Conservation (phyloP, 1,140 invertebrate species). For the Euura lappo region DNA sequence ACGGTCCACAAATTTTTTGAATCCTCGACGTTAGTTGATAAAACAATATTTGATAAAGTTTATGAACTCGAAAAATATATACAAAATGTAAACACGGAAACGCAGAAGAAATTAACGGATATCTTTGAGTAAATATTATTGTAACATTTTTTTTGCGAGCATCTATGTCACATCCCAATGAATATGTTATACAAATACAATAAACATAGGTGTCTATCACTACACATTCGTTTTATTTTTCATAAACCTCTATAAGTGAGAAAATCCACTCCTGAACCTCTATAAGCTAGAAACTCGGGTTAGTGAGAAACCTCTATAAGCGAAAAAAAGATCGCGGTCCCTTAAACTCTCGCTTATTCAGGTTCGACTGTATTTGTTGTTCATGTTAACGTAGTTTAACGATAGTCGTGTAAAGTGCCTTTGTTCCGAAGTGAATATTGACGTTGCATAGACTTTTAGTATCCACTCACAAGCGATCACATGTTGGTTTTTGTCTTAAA, state of each 20-base stretch:
- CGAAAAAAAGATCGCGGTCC: no score
- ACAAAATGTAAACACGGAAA: conserved; percentile 23
- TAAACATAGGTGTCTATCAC: conserved; percentile 11
- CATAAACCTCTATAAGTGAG: conserved; percentile 7
- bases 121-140: conserved; percentile 16
- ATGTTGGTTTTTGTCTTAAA: no score
- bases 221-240: conserved; percentile 6
- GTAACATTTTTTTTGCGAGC: conserved; percentile 18
- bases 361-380: no score
- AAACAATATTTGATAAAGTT: conserved; percentile 26
- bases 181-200: conserved; percentile 14
- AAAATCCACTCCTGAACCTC: conserved; percentile 17
- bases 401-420: no score
- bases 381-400: no score
- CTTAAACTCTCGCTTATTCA: no score
- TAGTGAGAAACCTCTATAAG: no score
- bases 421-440: no score
- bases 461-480: no score
- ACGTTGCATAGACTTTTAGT: no score
- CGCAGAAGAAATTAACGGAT: conserved; percentile 20
- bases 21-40: conserved; percentile 19
- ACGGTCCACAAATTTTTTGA: conserved; percentile 24
- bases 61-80: conserved; percentile 23
- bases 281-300: no score
- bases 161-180: conserved; percentile 14